These are phyloP conservation scores for Drosophila yooni DNA, from an alignment of 2,888 invertebrate genomes.

Conservation along the genomic window DNA sequence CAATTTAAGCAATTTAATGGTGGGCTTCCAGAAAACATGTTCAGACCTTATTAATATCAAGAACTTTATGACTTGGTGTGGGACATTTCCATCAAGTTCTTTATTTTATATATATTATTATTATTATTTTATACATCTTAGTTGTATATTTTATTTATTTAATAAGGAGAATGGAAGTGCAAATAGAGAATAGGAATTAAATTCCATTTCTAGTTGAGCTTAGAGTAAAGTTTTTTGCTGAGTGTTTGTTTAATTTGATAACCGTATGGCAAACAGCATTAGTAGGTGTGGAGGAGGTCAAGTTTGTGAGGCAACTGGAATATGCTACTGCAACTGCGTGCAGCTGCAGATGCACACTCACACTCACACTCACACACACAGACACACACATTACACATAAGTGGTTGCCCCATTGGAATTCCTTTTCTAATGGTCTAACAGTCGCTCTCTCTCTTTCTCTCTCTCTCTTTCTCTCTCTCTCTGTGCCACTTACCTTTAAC, in stretches of 20 bases:
- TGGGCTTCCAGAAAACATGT: not conserved
- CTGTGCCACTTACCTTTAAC: constrained; percentile 87
- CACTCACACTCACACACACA: constrained; percentile 4
- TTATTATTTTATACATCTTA: not conserved
- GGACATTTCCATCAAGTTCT: not conserved
- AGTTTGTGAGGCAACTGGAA: constrained; percentile 4
- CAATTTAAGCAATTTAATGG: not conserved
- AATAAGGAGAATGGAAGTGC: fast-evolving
- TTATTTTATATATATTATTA: not conserved
- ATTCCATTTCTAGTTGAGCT: not conserved
- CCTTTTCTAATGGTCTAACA: constrained; percentile 7
- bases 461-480: constrained; percentile 43
- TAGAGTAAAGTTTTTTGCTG: not conserved
- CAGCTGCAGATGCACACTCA: constrained; percentile 15
- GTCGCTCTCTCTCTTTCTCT: not conserved
- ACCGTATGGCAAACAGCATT: constrained; percentile 5
- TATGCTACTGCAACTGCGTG: constrained; percentile 1
- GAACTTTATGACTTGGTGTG: not conserved
- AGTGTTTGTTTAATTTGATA: constrained; percentile 12
- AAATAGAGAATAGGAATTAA: not conserved
- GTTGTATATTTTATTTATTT: not conserved
- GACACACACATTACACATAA: constrained; percentile 4
- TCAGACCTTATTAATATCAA: not conserved
- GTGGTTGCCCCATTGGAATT: not conserved
- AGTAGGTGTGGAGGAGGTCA: not conserved